These are phyloP conservation scores for Odiellus spinosus DNA, from an alignment of 2,888 invertebrate genomes.

Conservation along the genomic window DNA sequence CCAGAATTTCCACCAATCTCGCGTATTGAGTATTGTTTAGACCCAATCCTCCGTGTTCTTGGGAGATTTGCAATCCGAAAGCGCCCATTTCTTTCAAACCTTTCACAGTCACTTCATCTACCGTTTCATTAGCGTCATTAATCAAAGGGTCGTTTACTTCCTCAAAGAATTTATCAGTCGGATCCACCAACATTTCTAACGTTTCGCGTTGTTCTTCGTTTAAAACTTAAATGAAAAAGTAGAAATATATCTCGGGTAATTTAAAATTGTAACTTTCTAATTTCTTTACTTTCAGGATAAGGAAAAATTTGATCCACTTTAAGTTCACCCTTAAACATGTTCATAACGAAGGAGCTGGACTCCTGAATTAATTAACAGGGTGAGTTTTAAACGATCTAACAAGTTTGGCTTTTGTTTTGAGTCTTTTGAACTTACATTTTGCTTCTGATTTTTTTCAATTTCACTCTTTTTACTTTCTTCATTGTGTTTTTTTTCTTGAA, in stretches of 20 bases:
- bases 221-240: conserved; percentile 33
- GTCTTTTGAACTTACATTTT: too few relatives aligned
- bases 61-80: conserved; percentile 69
- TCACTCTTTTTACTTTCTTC: too few relatives aligned
- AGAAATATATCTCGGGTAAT: too few relatives aligned
- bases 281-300: conserved; percentile 60
- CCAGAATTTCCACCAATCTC: conserved; percentile 80
- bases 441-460: too few relatives aligned
- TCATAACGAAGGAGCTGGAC: conserved; percentile 79
- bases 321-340: conserved; percentile 68
- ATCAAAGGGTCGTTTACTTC: conserved; percentile 73
- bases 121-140: conserved; percentile 61
- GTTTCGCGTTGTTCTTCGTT: conserved; percentile 68
- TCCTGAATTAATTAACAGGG: too few relatives aligned
- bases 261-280: too few relatives aligned
- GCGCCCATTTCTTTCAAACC: conserved; percentile 84
- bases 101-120: conserved; percentile 55
- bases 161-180: conserved; percentile 44
- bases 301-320: conserved; percentile 80
- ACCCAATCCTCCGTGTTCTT: conserved; percentile 71
- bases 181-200: conserved; percentile 62
- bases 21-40: conserved; percentile 86
- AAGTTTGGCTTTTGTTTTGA: too few relatives aligned
- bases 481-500: too few relatives aligned
- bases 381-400: too few relatives aligned